Base-by-base conservation (phyloP, 2,888 invertebrate genomes). In the Prosopocoilus inquinatus region DNA sequence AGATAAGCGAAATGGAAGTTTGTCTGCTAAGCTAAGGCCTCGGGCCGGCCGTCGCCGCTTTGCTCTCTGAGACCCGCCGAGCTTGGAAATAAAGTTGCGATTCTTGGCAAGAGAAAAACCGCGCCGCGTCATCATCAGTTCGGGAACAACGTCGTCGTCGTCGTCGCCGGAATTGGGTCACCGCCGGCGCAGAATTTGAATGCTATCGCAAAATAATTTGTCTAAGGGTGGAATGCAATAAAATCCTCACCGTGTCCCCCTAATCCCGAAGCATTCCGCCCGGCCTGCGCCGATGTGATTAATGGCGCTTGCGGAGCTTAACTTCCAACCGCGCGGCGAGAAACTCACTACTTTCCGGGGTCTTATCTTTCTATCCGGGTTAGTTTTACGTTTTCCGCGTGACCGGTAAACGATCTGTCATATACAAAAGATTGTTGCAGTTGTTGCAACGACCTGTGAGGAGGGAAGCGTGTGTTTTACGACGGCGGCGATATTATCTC, bases 251-350 rank as follows among this genome's bases (percentile, higher is more conserved):
- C 66, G 67, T 65, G 68, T 67, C 66, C 53, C 61, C 61, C 63
- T 70, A 70, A 70, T 69, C 67, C 69, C 59, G 60, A 57, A 60
- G 62, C 65, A 64, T 66, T 67, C 67, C 65, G 64, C 66, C 58
- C 55, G 63, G 65, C 60, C 65, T 64, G 60, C 61, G 62, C 57
- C 61, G 66, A 65, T 65, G 66, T 70, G 70, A 70, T 70, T 70
- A 70, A 70, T 70, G 67, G 65, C 64, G 65, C 67, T 67, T 64
- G 64, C 64, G 61, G 64, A 61, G 68, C 66, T 70, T 68, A 67
- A 68, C 66, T 68, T 67, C 63, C 64, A 64, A 64, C 64, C 56
- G 62, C 54, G 64, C 64, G 59, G 62, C 54, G 53, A 58, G 57
- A 58, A 60, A 57, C 59, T 59, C 60, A 43, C 57, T 61, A 63